Evolutionary conservation across 2,888 invertebrate genomes (phyloP).

Genomic region (Dilophus febrilis): DNA sequence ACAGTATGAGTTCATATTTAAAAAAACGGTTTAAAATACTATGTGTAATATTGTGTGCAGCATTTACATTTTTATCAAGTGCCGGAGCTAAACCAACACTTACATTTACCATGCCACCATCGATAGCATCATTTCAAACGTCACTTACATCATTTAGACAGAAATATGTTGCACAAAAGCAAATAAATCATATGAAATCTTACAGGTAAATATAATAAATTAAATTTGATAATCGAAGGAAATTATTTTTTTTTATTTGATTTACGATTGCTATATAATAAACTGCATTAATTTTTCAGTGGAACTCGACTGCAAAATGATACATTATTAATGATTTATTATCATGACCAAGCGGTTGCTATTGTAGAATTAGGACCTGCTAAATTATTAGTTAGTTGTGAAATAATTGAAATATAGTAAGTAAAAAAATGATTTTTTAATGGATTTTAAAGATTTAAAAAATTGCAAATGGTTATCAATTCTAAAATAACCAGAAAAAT

Average conservation of each 20-base stretch:
- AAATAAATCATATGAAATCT: constrained; percentile 25
- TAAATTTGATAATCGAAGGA: background rate
- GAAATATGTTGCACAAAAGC: constrained; percentile 27
- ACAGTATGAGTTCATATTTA: too few relatives aligned
- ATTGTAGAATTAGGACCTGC: constrained; percentile 59
- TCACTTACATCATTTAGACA: constrained; percentile 27
- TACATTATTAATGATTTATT: constrained; percentile 57
- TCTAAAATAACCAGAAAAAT: too few relatives aligned
- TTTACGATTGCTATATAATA: too few relatives aligned
- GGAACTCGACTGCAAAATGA: constrained; percentile 46
- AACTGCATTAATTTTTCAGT: constrained; percentile 28
- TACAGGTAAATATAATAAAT: constrained; percentile 22
- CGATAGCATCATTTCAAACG: constrained; percentile 22
- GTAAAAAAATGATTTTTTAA: too few relatives aligned
- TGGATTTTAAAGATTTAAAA: too few relatives aligned
- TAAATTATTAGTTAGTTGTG: constrained; percentile 56
- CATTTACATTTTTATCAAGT: constrained; percentile 17
- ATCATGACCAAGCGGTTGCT: constrained; percentile 67
- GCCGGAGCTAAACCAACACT: constrained; percentile 28
- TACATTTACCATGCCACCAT: constrained; percentile 16
- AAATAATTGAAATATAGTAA: constrained; percentile 76
- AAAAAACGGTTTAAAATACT: too few relatives aligned
- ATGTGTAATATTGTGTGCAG: too few relatives aligned
- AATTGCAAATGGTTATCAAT: too few relatives aligned
- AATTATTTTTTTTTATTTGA: background rate